Percentiles rank a stretch among this genome's conserved stretches.
Evolutionary conservation across 2,113 vertebrate genomes (phyloP).

Genomic region (Notothenia coriiceps): DNA sequence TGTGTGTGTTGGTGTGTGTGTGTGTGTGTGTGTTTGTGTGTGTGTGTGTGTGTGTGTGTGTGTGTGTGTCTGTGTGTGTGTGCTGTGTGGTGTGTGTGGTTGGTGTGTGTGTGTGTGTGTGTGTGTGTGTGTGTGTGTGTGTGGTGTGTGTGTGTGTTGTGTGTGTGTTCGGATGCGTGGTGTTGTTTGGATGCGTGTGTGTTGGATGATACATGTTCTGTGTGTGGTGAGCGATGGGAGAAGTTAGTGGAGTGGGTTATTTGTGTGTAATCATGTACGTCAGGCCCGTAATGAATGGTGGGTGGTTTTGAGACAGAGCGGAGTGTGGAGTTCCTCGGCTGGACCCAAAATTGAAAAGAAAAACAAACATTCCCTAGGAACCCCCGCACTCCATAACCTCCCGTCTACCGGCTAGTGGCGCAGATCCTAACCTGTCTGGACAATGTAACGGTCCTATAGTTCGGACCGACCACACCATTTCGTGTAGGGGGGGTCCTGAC

Average conservation of each 20-base stretch:
- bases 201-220: not conserved
- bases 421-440: constrained; percentile 82
- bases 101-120: no score
- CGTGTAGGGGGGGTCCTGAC: constrained; percentile 25
- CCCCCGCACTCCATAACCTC: constrained; percentile 45
- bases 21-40: no score
- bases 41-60: no score
- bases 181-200: not conserved
- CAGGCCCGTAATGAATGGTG: constrained; percentile 83
- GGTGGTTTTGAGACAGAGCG: constrained; percentile 82
- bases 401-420: constrained; percentile 71
- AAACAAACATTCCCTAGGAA: constrained; percentile 82
- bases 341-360: constrained; percentile 85
- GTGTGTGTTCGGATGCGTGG: no score
- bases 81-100: no score
- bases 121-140: no score
- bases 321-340: constrained; percentile 82
- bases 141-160: not conserved
- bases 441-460: constrained; percentile 83
- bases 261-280: constrained; percentile 80
- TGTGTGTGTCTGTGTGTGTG: no score
- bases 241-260: constrained; percentile 58
- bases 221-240: not conserved
- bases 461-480: constrained; percentile 78
- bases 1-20: no score